Percentiles rank a stretch among this genome's conserved stretches.
Conservation (phyloP, 2,113 vertebrate genomes). For the Rhabdornis inornatus region DNA sequence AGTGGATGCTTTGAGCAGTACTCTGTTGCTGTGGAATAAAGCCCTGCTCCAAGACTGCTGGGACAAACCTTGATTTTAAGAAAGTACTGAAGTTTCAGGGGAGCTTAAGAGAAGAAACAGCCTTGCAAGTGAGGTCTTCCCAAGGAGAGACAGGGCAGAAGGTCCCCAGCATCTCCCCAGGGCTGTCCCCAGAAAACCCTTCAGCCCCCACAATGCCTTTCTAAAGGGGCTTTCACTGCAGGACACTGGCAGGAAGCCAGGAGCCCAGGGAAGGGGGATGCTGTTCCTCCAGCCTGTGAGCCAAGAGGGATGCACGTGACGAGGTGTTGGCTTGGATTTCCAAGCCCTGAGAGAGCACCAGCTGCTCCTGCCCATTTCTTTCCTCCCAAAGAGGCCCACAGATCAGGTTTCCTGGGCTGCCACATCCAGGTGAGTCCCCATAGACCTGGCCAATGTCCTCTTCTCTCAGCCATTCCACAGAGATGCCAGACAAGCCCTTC, state of each 20-base stretch:
- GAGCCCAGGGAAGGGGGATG: not conserved
- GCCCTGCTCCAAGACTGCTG: not conserved
- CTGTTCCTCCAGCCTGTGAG: not conserved
- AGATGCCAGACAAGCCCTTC: not conserved
- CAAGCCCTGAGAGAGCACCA: constrained; percentile 15
- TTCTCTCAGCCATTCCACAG: not conserved
- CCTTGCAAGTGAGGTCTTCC: not conserved
- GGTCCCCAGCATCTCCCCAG: not conserved
- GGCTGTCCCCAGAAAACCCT: not conserved
- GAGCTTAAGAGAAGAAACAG: not conserved
- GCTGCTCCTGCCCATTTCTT: constrained; percentile 59
- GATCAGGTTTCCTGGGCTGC: not conserved
- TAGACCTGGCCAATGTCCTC: not conserved
- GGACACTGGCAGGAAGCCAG: not conserved
- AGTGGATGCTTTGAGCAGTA: not conserved
- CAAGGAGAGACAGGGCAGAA: not conserved
- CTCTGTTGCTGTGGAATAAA: not conserved
- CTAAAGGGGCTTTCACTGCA: not conserved
- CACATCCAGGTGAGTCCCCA: not conserved
- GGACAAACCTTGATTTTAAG: not conserved
- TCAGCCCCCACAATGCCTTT: not conserved
- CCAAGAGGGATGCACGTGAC: not conserved
- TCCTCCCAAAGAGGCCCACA: not conserved
- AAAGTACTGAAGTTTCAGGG: not conserved
- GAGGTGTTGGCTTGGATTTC: constrained; percentile 31